These are phyloP conservation scores for Eublepharis macularius DNA, from an alignment of 2,113 vertebrate genomes.

Conservation along the genomic window DNA sequence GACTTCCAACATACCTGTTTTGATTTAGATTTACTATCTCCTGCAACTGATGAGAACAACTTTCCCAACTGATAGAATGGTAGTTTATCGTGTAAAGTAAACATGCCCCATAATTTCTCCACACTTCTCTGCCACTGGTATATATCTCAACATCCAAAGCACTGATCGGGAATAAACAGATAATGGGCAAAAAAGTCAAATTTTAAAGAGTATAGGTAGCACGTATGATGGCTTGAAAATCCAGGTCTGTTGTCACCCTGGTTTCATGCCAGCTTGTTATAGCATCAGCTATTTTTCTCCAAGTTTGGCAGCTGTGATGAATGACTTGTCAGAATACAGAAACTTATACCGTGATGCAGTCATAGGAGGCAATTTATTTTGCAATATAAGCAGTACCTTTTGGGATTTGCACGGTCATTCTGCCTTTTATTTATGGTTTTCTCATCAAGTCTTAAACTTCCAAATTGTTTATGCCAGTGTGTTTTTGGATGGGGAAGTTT, in stretches of 20 bases:
- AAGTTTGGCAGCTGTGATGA: slow-evolving; percentile 10
- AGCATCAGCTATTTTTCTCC: slow-evolving; percentile 1
- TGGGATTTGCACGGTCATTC: neutral
- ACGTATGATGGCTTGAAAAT: neutral
- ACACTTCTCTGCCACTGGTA: neutral
- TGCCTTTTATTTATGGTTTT: slow-evolving; percentile 23
- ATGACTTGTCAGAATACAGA: neutral
- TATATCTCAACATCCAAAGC: slow-evolving; percentile 1
- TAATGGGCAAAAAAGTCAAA: neutral
- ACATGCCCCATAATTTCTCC: slow-evolving; percentile 8
- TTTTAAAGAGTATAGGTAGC: neutral
- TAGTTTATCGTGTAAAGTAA: rapidly evolving
- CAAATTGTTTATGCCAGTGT: neutral
- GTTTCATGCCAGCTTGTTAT: slow-evolving; percentile 18
- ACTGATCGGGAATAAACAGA: neutral
- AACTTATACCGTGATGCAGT: neutral
- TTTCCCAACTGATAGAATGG: neutral
- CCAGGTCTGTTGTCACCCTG: slow-evolving; percentile 6
- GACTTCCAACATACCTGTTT: neutral
- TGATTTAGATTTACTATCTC: neutral
- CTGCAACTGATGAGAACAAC: neutral
- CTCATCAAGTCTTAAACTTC: neutral
- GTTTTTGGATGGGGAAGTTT: neutral
- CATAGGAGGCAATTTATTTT: neutral
- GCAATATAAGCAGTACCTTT: neutral